Conservation (phyloP, 2,888 invertebrate species). For the Leptopilina myrica region DNA sequence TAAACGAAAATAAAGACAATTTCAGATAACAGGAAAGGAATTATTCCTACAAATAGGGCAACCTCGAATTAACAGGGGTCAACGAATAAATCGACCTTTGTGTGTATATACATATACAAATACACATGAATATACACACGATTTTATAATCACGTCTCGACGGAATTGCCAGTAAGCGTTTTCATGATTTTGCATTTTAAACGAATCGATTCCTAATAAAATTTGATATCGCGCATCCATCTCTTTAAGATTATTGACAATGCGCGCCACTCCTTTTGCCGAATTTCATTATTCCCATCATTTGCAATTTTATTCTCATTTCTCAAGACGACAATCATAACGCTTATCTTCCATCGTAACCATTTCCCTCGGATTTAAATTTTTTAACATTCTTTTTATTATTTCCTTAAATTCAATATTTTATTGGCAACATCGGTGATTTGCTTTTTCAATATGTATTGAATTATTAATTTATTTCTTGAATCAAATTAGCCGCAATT, state of each 20-base stretch:
- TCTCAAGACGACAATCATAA: slow-evolving; percentile 11
- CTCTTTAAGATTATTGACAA: slow-evolving; percentile 30
- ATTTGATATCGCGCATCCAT: slow-evolving; percentile 27
- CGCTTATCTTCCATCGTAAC: slow-evolving; percentile 7
- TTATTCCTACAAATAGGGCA: slow-evolving; percentile 6
- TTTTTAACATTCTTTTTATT: neutral
- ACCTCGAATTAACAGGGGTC: neutral
- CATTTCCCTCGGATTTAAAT: neutral
- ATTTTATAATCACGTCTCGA: slow-evolving; percentile 1
- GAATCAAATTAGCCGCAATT: too few relatives aligned
- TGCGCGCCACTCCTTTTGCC: neutral
- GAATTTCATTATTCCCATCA: slow-evolving; percentile 31
- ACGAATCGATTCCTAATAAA: slow-evolving; percentile 28
- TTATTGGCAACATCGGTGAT: slow-evolving; percentile 18
- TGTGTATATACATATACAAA: neutral
- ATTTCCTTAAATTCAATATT: neutral
- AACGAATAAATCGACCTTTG: slow-evolving; percentile 14
- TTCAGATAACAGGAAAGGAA: neutral
- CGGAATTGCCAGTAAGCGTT: neutral
- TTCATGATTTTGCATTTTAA: slow-evolving; percentile 31
- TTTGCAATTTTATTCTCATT: slow-evolving; percentile 22
- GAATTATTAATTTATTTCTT: too few relatives aligned
- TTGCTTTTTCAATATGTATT: neutral
- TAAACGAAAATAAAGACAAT: neutral
- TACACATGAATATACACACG: neutral